Evolutionary conservation across 2,113 vertebrate genomes (phyloP).

Genomic region (Aepyceros melampus): DNA sequence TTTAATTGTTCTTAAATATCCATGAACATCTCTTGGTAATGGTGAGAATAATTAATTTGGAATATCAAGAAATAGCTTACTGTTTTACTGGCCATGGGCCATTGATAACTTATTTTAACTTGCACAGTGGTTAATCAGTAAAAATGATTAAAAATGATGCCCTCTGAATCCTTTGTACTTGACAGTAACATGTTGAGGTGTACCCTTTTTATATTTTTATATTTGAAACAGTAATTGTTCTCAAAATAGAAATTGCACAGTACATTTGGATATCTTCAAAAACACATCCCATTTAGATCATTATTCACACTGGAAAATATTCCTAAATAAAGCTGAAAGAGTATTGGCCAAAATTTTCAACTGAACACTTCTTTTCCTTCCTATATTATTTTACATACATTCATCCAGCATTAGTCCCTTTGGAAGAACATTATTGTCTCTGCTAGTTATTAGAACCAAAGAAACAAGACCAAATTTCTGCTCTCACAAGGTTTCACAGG

Average conservation of each 20-base stretch:
- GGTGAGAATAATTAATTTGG: constrained; percentile 1
- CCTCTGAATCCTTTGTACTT: neutral
- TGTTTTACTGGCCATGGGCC: neutral
- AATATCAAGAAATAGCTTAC: neutral
- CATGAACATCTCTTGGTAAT: neutral
- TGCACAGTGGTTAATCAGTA: neutral
- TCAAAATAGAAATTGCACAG: neutral
- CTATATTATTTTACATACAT: neutral
- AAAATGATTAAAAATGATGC: neutral
- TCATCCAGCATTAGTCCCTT: neutral
- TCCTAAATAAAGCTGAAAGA: neutral
- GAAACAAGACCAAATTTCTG: neutral
- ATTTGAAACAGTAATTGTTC: neutral
- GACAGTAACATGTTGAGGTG: neutral
- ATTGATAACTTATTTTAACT: constrained; percentile 6
- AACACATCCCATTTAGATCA: neutral
- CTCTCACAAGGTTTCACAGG: neutral
- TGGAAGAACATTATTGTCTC: neutral
- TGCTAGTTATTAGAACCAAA: neutral
- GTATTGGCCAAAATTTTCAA: neutral
- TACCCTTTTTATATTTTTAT: neutral
- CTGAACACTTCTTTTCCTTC: neutral
- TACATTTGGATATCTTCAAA: neutral
- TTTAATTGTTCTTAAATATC: constrained; percentile 1
- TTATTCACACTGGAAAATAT: neutral